Conservation (phyloP, 2,797 vertebrate genomes). For the Sebastes minor region DNA sequence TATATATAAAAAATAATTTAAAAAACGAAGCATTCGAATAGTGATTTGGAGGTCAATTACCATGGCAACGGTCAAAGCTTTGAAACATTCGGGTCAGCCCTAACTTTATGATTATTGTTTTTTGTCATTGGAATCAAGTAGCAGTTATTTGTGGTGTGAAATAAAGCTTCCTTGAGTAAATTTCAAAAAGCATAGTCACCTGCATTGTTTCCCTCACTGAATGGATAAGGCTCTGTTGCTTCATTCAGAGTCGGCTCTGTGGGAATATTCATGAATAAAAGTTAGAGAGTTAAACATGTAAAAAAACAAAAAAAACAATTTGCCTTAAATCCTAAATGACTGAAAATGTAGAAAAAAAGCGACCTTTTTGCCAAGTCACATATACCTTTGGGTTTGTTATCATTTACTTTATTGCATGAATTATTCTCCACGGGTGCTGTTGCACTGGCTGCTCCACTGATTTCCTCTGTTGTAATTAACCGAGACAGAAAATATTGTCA, state of each 20-base stretch:
- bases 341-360: not conserved
- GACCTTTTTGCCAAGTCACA: conserved; percentile 14
- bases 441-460: conserved; percentile 61
- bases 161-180: not conserved
- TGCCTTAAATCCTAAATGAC: not conserved
- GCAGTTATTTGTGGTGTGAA: not conserved
- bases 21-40: too few species aligned
- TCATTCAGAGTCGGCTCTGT: conserved; percentile 44
- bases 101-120: not conserved
- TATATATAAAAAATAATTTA: too few species aligned
- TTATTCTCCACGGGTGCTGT: conserved; percentile 57
- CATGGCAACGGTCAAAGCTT: accelerated
- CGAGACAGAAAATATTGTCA: conserved; percentile 56
- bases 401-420: conserved; percentile 70
- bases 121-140: not conserved
- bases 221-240: not conserved
- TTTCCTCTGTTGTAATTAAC: conserved; percentile 62
- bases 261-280: conserved; percentile 17
- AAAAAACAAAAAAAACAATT: not conserved
- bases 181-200: conserved; percentile 33
- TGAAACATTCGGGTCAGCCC: accelerated
- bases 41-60: too few species aligned
- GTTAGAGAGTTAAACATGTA: not conserved
- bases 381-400: conserved; percentile 73
- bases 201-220: conserved; percentile 30